Evolutionary conservation across 2,888 invertebrate genomes (phyloP).

Genomic region (Diplazon laetatorius): DNA sequence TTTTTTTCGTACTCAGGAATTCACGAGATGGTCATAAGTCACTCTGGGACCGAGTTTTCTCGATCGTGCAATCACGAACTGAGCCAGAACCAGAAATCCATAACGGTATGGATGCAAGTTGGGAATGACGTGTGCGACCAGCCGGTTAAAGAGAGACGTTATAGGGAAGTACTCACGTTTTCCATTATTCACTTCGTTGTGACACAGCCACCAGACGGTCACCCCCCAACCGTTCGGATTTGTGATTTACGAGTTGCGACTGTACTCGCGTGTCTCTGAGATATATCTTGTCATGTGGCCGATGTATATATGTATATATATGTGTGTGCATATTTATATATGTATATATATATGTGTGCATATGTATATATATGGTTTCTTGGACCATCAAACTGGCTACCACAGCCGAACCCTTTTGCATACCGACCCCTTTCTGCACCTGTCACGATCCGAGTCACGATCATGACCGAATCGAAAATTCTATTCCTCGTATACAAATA

Average conservation of each 20-base stretch:
- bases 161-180: conserved; percentile 76
- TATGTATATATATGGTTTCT: too few relatives aligned
- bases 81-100: conserved; percentile 51
- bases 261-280: conserved; percentile 11
- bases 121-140: conserved; percentile 2
- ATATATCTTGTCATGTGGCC: too few relatives aligned
- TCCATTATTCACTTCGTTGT: conserved; percentile 76
- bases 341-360: too few relatives aligned
- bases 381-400: conserved; percentile 34
- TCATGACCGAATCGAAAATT: neutral
- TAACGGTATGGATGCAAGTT: conserved; percentile 38
- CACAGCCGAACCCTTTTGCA: conserved; percentile 27
- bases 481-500: too few relatives aligned
- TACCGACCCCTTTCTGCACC: conserved; percentile 45
- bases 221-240: conserved; percentile 54
- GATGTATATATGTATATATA: too few relatives aligned
- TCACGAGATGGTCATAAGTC: conserved; percentile 57
- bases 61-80: conserved; percentile 52
- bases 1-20: conserved; percentile 47
- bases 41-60: conserved; percentile 50
- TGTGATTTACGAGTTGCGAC: conserved; percentile 65
- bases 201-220: conserved; percentile 64
- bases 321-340: too few relatives aligned
- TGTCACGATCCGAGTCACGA: conserved; percentile 52
- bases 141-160: conserved; percentile 50